Evolutionary conservation across 2,113 vertebrate genomes (phyloP), one percentile per base, ranked within the genome.

Genomic region (Accipiter cooperii): DNA sequence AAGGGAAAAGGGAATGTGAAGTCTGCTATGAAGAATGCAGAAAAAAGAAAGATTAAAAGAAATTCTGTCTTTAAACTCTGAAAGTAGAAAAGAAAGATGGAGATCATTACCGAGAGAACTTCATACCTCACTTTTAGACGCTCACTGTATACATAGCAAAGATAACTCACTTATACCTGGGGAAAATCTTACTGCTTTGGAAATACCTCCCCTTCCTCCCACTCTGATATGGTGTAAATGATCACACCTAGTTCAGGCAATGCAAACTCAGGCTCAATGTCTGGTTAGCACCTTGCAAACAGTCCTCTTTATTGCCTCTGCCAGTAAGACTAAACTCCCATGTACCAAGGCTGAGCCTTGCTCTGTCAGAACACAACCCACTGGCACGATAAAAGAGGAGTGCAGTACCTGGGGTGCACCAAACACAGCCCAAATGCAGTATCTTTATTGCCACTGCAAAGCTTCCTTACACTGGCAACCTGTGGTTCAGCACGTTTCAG

Each of bases 191-290:
- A 75, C 20, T 29, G 8, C 33, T 74, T 75, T 71, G 65, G 26
- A 94, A 95, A 81, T 33, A 74, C 0, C 1, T 19, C 5, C 14
- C 6, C 7, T 74, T 88, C 34, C 38, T 61, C 19, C 5, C 22
- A 49, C 12, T 76, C 34, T 51, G 18, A 87, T 34, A 54, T 57
- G 19, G 33, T 58, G 18, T 36, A 55, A 81, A 60, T 13, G 1
- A 81, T 44, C 84, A 78, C 36, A 90, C 12, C 19, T n/a, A 25
- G 17, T 25, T 77, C 33, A 82, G 31, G 24, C 1, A 4, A 83
- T 2, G 2, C 24, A 76, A 68, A 90, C 17, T 76, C 20, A 36
- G 51, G n/a, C 17, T 46, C 2, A 2, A 2, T 1, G 1, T 34
- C 75, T 42, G 9, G 4, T 33, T 9, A 87, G 40, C 36, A 80